Evolutionary conservation across 2,113 vertebrate genomes (phyloP).

Genomic region (Phaethornis superciliosus): DNA sequence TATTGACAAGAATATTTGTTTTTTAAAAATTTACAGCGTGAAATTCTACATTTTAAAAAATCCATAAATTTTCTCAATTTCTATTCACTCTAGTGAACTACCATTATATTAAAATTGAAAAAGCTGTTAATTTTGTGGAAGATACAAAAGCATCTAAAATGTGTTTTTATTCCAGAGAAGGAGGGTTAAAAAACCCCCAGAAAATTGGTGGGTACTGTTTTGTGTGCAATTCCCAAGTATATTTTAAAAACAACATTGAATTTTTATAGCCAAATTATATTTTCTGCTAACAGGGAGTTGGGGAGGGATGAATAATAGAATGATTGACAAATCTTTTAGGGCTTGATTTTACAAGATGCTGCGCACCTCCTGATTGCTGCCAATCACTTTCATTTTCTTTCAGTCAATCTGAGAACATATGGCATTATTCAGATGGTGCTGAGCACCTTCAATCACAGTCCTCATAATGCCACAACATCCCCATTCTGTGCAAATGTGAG

Average conservation of each 20-base stretch:
- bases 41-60: not conserved
- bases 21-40: not conserved
- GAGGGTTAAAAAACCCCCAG: not conserved
- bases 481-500: constrained; percentile 61
- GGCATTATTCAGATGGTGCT: constrained; percentile 71
- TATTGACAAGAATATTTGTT: not conserved
- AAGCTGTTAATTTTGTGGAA: not conserved
- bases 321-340: constrained; percentile 73
- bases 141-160: not conserved
- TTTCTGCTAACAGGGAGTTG: constrained; percentile 41
- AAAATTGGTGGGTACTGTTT: constrained; percentile 52
- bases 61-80: not conserved
- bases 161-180: not conserved
- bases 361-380: constrained; percentile 65
- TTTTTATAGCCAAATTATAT: constrained; percentile 75
- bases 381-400: constrained; percentile 65
- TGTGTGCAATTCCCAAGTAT: constrained; percentile 60
- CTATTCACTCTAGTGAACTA: not conserved
- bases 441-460: constrained; percentile 64
- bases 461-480: constrained; percentile 50
- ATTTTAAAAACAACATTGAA: constrained; percentile 62
- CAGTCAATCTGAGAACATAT: constrained; percentile 54
- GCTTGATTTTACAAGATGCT: constrained; percentile 70
- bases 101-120: not conserved
- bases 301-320: constrained; percentile 52